Conservation (phyloP, 35 echinoderm and acorn worm genomes). For the Ophiothrix spiculata region DNA sequence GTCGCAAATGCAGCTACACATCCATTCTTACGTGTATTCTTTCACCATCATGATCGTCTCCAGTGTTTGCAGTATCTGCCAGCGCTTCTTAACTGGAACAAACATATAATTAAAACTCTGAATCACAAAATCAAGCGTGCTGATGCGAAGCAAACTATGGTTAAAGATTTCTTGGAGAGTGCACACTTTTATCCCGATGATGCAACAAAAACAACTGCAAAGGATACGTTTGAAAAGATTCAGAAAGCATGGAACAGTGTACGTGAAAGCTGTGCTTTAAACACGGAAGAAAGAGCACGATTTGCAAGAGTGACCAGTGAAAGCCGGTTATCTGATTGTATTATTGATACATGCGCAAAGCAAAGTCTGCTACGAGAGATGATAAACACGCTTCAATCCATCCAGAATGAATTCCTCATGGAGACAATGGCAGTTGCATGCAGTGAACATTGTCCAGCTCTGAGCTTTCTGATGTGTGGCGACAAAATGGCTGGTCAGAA, state of each 20-base stretch:
- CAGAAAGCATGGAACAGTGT: conserved; percentile 4
- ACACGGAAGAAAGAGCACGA: not conserved
- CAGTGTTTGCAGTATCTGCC: not conserved
- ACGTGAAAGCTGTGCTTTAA: not conserved
- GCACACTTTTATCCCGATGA: not conserved
- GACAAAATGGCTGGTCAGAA: conserved; percentile 2
- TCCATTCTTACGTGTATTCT: not conserved
- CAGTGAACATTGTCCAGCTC: not conserved
- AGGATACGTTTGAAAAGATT: not conserved
- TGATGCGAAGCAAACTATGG: not conserved
- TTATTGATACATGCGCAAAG: not conserved
- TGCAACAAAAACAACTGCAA: not conserved
- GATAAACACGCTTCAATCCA: not conserved
- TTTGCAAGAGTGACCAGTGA: not conserved
- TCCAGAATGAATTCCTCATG: conserved; percentile 8
- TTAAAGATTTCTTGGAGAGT: not conserved
- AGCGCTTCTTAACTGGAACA: not conserved
- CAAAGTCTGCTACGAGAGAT: not conserved
- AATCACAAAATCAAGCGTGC: not conserved
- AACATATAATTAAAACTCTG: not conserved
- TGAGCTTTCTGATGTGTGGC: conserved; percentile 1
- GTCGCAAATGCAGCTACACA: not conserved
- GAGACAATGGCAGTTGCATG: not conserved
- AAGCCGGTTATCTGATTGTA: not conserved
- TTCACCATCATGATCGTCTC: not conserved